Conservation (phyloP, 2,888 invertebrate species). For the Drosophila siamana region DNA sequence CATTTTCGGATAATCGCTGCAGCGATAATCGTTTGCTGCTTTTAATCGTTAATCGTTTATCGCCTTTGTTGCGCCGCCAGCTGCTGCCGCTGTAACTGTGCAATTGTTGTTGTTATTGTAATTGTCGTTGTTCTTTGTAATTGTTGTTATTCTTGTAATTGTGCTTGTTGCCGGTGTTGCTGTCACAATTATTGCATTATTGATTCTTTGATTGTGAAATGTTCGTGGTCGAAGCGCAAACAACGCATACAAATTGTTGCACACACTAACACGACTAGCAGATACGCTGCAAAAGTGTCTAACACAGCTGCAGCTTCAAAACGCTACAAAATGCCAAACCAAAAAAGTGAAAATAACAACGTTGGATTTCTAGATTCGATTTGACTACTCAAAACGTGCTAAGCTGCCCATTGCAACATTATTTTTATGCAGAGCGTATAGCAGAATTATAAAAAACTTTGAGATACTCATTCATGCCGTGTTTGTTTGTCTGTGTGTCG, state of each 20-base stretch:
- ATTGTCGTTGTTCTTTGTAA: constrained; percentile 9
- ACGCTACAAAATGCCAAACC: too few species aligned
- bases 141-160: constrained; percentile 11
- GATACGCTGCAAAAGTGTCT: not conserved
- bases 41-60: constrained; percentile 19
- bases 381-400: too few species aligned
- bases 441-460: constrained; percentile 10
- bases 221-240: constrained; percentile 12
- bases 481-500: constrained; percentile 14
- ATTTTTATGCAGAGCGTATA: not conserved
- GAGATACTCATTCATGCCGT: constrained; percentile 17
- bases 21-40: constrained; percentile 33
- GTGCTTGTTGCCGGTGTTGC: constrained; percentile 7
- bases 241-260: not conserved
- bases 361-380: too few species aligned
- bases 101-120: constrained; percentile 11
- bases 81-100: not conserved
- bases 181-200: constrained; percentile 11
- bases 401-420: not conserved
- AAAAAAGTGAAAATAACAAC: not conserved
- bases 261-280: not conserved
- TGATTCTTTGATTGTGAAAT: constrained; percentile 19
- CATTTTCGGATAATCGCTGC: constrained; percentile 43
- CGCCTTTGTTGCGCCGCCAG: constrained; percentile 14
- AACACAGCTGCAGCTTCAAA: too few species aligned